These are phyloP conservation scores for Catostylus mosaicus DNA, from an alignment of 30 jellyfish, hydroid and myxozoan species.

Conservation along the genomic window DNA sequence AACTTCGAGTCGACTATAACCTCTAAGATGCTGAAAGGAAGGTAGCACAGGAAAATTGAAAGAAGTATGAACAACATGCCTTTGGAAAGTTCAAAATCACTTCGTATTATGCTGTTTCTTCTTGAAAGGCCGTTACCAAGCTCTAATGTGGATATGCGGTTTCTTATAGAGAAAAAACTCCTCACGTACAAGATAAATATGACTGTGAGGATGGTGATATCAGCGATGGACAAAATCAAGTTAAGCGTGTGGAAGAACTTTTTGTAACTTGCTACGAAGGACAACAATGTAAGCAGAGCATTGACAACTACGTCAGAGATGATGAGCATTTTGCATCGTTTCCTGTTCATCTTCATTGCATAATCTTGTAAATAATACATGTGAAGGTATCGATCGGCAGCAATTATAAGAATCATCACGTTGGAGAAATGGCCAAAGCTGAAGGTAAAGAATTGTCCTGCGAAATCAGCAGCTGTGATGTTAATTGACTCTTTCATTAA, in stretches of 20 bases:
- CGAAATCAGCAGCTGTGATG: no score
- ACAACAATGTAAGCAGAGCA: no score
- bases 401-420: constrained; percentile 22
- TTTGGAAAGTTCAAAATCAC: neutral
- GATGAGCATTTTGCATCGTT: neutral
- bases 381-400: constrained; percentile 28
- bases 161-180: constrained; percentile 9
- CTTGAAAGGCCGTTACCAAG: constrained; percentile 1
- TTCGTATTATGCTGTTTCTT: neutral
- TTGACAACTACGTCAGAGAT: neutral
- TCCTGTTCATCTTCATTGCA: neutral
- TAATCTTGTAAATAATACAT: constrained; percentile 17
- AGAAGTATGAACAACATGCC: neutral
- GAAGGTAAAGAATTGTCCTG: neutral
- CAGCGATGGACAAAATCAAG: no score
- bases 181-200: neutral
- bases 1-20: neutral
- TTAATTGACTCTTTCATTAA: no score
- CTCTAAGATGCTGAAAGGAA: neutral
- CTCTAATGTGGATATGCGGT: neutral
- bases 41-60: neutral
- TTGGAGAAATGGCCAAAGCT: constrained; percentile 20
- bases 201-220: no score
- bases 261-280: no score
- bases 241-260: neutral